A percentile compares a stretch with the other conserved stretches of the same genome.
Evolutionary conservation across 2,113 vertebrate species (phyloP).

Genomic region (Xenus cinereus): DNA sequence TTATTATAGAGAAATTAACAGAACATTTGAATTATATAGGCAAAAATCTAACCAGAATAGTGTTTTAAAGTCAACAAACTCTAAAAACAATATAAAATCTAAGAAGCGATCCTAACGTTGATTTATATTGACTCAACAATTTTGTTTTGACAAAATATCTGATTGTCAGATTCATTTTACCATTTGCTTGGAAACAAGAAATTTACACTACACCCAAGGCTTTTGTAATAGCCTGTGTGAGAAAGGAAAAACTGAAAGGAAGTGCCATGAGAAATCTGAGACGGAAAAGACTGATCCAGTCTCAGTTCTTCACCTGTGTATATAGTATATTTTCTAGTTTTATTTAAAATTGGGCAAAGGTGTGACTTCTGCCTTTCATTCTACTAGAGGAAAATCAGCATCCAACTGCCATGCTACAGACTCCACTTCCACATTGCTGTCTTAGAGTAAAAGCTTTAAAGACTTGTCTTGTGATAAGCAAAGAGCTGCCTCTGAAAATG

Average conservation of each 20-base stretch:
- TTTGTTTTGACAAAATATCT: not conserved
- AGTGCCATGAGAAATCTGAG: not conserved
- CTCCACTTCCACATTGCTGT: not conserved
- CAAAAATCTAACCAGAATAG: not conserved
- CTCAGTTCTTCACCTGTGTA: not conserved
- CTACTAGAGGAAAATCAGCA: not conserved
- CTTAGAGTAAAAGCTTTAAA: not conserved
- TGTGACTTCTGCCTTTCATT: not conserved
- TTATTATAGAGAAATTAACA: constrained; percentile 20
- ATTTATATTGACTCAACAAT: not conserved
- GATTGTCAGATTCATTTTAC: not conserved
- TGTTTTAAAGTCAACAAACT: not conserved
- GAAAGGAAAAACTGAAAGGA: not conserved
- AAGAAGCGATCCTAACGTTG: not conserved
- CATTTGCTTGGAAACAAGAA: not conserved
- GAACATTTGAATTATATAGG: constrained; percentile 1
- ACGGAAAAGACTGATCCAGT: not conserved
- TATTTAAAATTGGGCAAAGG: not conserved
- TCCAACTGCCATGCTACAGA: not conserved
- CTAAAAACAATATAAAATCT: not conserved
- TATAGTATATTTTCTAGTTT: not conserved
- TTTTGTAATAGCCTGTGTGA: not conserved
- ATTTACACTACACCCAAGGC: not conserved
- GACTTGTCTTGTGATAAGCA: not conserved
- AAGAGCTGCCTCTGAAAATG: constrained; percentile 3